phyloP scores from a whole-genome alignment of 2,888 invertebrate genomes.

The Noctua janthina region DNA sequence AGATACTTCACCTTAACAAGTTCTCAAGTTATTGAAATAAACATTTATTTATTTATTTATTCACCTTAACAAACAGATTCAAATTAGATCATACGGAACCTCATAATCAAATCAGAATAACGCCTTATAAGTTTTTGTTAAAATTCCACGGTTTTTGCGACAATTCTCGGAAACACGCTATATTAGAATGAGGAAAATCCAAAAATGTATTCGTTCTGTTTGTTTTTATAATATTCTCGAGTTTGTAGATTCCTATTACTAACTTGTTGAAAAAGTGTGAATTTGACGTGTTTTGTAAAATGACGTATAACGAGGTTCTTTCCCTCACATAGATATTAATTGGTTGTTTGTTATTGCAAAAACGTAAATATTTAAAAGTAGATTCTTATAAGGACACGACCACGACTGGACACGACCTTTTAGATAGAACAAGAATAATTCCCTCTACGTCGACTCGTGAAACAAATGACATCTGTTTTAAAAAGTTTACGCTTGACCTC shows the following conservation, averaged over 20 bases:
- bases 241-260: slow-evolving; percentile 21
- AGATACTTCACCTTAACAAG: neutral
- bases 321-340: neutral
- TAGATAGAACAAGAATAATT: no score
- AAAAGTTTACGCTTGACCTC: no score
- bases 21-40: no score
- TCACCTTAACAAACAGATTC: slow-evolving; percentile 4
- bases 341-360: slow-evolving; percentile 1
- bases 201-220: slow-evolving; percentile 44
- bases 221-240: slow-evolving; percentile 51
- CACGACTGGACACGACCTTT: no score
- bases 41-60: no score
- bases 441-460: no score
- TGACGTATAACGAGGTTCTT: neutral
- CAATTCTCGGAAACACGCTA: slow-evolving; percentile 56
- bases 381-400: neutral
- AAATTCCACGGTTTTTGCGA: slow-evolving; percentile 57
- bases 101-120: slow-evolving; percentile 6
- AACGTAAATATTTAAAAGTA: neutral
- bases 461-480: no score
- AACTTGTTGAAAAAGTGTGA: slow-evolving; percentile 29
- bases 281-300: slow-evolving; percentile 17
- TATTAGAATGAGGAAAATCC: slow-evolving; percentile 58
- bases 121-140: slow-evolving; percentile 46
- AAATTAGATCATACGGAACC: slow-evolving; percentile 42